These are phyloP conservation scores for Eudasyphora cyanicolor DNA, from an alignment of 2,888 invertebrate genomes.

Conservation along the genomic window DNA sequence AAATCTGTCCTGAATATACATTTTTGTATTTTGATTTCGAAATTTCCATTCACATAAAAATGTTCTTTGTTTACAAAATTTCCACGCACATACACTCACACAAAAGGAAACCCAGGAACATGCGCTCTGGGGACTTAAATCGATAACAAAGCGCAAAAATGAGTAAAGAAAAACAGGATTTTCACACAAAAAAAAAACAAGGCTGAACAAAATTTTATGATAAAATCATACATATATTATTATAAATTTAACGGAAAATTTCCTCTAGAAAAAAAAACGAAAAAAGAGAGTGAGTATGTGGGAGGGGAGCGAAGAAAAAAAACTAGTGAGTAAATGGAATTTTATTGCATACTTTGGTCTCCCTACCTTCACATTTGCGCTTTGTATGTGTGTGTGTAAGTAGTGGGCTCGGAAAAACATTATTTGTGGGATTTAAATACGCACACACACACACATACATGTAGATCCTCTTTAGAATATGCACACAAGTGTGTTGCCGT, in stretches of 20 bases:
- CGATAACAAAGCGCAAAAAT: neutral
- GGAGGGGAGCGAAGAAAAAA: neutral
- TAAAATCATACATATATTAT: conserved; percentile 48
- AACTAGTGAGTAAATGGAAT: conserved; percentile 25
- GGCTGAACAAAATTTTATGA: conserved; percentile 41
- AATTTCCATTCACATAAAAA: neutral
- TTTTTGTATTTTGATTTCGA: neutral
- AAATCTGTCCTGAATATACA: too few relatives aligned
- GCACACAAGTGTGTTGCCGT: conserved; percentile 43
- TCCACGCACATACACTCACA: neutral
- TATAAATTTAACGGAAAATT: neutral
- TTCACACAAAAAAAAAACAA: conserved; percentile 32
- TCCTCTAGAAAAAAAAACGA: neutral
- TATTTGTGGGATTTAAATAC: too few relatives aligned
- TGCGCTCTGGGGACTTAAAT: neutral
- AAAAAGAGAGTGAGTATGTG: neutral
- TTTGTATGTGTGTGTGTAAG: neutral
- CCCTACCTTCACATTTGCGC: neutral
- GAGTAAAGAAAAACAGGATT: neutral
- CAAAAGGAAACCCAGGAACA: neutral
- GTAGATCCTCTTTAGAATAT: too few relatives aligned
- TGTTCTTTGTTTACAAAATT: conserved; percentile 46
- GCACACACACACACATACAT: too few relatives aligned
- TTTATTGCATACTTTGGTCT: conserved; percentile 40
- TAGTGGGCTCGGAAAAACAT: too few relatives aligned